These are phyloP conservation scores for Lasioglossum marginatum DNA, from an alignment of 2,888 invertebrate genomes.

Conservation along the genomic window DNA sequence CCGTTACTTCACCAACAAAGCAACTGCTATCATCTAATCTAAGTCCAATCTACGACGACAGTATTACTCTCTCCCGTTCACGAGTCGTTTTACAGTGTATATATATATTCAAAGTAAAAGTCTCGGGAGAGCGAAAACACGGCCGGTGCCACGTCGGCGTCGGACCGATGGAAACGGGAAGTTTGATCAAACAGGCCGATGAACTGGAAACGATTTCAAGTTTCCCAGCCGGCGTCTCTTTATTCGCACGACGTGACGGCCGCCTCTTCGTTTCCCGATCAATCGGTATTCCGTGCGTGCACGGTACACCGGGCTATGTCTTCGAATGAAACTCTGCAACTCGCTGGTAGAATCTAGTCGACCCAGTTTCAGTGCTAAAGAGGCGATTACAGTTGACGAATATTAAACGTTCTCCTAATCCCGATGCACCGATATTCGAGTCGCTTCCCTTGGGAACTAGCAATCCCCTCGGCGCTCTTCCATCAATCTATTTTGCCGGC, in stretches of 20 bases:
- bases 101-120: slow-evolving; percentile 18
- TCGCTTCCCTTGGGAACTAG: background rate
- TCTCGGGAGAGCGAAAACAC: slow-evolving; percentile 29
- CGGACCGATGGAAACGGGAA: slow-evolving; percentile 4
- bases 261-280: slow-evolving; percentile 39
- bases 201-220: background rate
- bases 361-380: slow-evolving; percentile 65
- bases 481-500: background rate
- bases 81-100: slow-evolving; percentile 30
- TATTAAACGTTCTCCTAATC: background rate
- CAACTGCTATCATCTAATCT: slow-evolving; percentile 68
- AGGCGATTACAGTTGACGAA: slow-evolving; percentile 30
- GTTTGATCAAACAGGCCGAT: slow-evolving; percentile 3
- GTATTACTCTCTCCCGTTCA: slow-evolving; percentile 55
- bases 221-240: slow-evolving; percentile 4
- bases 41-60: slow-evolving; percentile 75
- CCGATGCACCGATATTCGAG: slow-evolving; percentile 2
- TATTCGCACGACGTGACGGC: slow-evolving; percentile 29
- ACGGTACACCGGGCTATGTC: slow-evolving; percentile 19
- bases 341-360: slow-evolving; percentile 41
- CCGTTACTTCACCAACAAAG: slow-evolving; percentile 62
- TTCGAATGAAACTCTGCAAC: slow-evolving; percentile 32
- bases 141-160: slow-evolving; percentile 41
- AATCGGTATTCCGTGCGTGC: slow-evolving; percentile 49
- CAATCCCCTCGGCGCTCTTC: background rate